Evolutionary conservation across 2,113 vertebrate genomes (phyloP).

Genomic region (Nestor notabilis): DNA sequence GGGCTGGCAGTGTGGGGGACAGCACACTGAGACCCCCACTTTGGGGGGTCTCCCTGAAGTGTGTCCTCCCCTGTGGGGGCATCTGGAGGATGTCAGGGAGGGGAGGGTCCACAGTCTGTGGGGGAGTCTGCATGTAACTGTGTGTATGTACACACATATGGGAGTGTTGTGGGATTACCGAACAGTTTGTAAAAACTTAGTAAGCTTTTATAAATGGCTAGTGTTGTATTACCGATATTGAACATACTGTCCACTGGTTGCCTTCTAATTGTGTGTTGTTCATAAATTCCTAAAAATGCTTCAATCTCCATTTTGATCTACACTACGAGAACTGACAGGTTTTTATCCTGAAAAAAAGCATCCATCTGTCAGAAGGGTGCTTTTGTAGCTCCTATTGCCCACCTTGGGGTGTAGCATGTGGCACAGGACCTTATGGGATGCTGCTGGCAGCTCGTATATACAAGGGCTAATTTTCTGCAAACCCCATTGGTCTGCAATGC

Average conservation of each 20-base stretch:
- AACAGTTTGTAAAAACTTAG: neutral
- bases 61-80: rapidly evolving
- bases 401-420: rapidly evolving
- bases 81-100: neutral
- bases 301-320: neutral
- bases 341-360: neutral
- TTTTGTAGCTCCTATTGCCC: rapidly evolving
- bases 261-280: neutral
- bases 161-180: neutral
- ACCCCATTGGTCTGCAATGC: neutral
- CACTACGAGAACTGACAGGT: neutral
- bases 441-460: neutral
- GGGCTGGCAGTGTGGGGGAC: neutral
- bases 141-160: rapidly evolving
- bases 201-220: neutral
- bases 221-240: rapidly evolving
- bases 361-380: neutral
- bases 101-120: rapidly evolving
- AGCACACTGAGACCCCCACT: neutral
- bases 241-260: rapidly evolving
- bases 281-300: neutral
- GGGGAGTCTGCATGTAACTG: rapidly evolving
- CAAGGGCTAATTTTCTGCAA: neutral
- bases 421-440: neutral
- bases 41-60: neutral